A percentile compares a stretch with the other conserved stretches of the same genome.
phyloP scores from a whole-genome alignment of 92 coral and sea anemone species.

The Scolanthus callimorphus region DNA sequence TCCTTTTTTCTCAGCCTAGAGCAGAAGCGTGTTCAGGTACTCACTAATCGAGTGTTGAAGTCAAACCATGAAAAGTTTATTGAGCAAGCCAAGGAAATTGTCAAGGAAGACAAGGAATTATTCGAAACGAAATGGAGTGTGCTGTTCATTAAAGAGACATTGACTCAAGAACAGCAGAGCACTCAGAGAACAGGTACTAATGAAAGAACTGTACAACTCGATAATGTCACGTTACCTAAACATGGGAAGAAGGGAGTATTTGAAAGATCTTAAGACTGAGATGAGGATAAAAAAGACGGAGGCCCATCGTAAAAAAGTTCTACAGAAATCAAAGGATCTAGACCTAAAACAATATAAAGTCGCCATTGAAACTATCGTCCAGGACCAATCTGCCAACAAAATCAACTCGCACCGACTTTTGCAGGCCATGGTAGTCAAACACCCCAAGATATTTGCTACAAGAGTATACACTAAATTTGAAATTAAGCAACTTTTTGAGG shows the following conservation, averaged over 20 bases:
- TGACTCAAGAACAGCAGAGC: too few species aligned
- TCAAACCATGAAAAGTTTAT: too few species aligned
- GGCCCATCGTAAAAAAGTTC: conserved; percentile 42
- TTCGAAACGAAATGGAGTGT: too few species aligned
- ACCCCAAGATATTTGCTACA: not conserved
- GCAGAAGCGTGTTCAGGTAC: conserved; percentile 23
- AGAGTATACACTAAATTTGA: not conserved
- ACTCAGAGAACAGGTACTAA: too few species aligned
- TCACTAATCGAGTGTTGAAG: too few species aligned
- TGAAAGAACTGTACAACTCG: conserved; percentile 25
- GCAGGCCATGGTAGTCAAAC: not conserved
- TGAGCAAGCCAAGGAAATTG: too few species aligned
- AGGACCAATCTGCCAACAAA: not conserved
- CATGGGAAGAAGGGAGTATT: conserved; percentile 46
- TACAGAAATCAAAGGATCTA: not conserved
- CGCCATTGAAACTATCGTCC: not conserved
- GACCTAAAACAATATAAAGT: not conserved
- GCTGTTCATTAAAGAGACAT: too few species aligned
- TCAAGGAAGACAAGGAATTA: too few species aligned
- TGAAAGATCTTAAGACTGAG: conserved; percentile 34
- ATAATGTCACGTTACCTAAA: conserved; percentile 23
- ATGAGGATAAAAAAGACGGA: conserved; percentile 40
- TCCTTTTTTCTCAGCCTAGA: conserved; percentile 15
- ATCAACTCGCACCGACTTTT: not conserved
- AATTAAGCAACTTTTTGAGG: not conserved